Percentiles rank a stretch among this genome's conserved stretches.
Conservation (phyloP, 2,888 invertebrate genomes). For the Drosophila kanekoi region DNA sequence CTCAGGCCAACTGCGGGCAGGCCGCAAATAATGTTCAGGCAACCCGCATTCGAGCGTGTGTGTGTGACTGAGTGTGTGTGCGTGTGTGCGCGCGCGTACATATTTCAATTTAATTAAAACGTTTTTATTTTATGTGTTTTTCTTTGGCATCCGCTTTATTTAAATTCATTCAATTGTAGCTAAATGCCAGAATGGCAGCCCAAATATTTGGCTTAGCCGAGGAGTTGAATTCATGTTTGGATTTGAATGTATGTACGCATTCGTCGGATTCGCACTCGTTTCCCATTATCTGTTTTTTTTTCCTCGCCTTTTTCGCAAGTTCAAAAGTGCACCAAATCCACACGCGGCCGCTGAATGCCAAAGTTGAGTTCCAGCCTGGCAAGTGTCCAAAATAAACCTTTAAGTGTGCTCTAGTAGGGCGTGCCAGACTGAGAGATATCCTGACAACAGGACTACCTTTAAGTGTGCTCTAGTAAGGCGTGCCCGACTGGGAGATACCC, state of each 20-base stretch:
- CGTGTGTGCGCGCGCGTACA: conserved; percentile 10
- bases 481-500: too few species aligned
- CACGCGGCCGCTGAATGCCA: conserved; percentile 41
- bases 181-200: conserved; percentile 30
- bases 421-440: too few species aligned
- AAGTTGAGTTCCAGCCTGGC: conserved; percentile 49
- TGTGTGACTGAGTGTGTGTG: background rate
- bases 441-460: too few species aligned
- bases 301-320: conserved; percentile 24
- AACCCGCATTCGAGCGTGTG: background rate
- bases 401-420: too few species aligned
- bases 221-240: conserved; percentile 6
- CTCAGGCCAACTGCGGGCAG: background rate
- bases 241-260: conserved; percentile 8
- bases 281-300: background rate
- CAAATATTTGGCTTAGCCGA: conserved; percentile 43
- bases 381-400: conserved; percentile 27
- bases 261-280: conserved; percentile 5
- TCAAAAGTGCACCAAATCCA: conserved; percentile 45
- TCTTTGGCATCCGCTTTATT: conserved; percentile 36
- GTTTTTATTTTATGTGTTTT: conserved; percentile 40
- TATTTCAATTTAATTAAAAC: conserved; percentile 70
- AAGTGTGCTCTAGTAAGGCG: too few species aligned
- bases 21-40: conserved; percentile 11
- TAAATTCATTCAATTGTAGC: conserved; percentile 36